A percentile compares a stretch with the other conserved stretches of the same genome.
These are phyloP conservation scores for Apoda limacodes DNA, from an alignment of 2,888 invertebrate species.

Conservation along the genomic window DNA sequence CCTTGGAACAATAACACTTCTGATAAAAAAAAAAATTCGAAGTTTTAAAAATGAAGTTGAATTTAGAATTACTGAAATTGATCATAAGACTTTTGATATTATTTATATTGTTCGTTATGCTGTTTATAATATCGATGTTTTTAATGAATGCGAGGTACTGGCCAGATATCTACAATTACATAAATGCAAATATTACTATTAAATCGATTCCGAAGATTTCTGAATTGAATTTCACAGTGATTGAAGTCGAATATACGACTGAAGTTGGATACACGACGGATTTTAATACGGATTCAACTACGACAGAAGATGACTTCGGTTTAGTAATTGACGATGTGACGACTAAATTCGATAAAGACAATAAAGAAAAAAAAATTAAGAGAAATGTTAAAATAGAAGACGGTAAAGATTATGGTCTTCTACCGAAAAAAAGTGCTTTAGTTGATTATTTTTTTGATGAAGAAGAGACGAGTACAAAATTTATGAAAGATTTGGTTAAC, in stretches of 20 bases:
- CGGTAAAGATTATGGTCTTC: constrained; percentile 28
- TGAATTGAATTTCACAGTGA: constrained; percentile 37
- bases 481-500: constrained; percentile 34
- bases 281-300: constrained; percentile 26
- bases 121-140: constrained; percentile 40
- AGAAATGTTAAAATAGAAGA: constrained; percentile 22
- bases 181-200: constrained; percentile 54
- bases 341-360: constrained; percentile 28
- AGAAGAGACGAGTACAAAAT: constrained; percentile 24
- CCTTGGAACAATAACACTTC: too few species aligned
- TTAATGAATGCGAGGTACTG: constrained; percentile 50
- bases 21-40: too few species aligned
- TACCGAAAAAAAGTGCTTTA: constrained; percentile 26
- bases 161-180: constrained; percentile 52
- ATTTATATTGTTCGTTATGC: constrained; percentile 39
- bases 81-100: constrained; percentile 37
- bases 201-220: constrained; percentile 48
- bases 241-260: constrained; percentile 32
- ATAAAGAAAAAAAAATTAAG: constrained; percentile 22
- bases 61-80: too few species aligned
- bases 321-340: constrained; percentile 31
- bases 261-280: constrained; percentile 34
- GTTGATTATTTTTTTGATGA: constrained; percentile 42
- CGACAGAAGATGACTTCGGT: constrained; percentile 23
- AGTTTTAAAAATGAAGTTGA: too few species aligned